phyloP scores from a whole-genome alignment of 2,797 vertebrate species.

The Crocidura indochinensis region DNA sequence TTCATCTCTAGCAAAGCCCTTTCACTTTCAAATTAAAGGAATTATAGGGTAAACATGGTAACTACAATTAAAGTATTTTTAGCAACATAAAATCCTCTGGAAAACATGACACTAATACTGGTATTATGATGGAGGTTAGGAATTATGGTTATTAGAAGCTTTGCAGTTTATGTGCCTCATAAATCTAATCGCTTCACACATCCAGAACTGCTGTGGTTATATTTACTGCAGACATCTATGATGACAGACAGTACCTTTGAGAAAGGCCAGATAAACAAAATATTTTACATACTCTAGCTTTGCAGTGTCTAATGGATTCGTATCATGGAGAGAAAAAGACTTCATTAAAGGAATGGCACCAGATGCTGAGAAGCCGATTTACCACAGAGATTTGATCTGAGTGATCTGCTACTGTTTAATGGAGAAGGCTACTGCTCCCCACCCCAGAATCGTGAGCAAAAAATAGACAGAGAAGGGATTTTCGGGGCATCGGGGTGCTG shows the following conservation, averaged over 20 bases:
- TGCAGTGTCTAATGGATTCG: slow-evolving; percentile 82
- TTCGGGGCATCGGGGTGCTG: neutral
- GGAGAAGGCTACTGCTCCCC: neutral
- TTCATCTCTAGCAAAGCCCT: neutral
- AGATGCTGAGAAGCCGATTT: slow-evolving; percentile 80
- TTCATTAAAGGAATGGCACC: slow-evolving; percentile 83
- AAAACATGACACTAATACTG: slow-evolving; percentile 82
- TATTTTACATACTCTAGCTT: slow-evolving; percentile 83
- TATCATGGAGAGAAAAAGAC: slow-evolving; percentile 79
- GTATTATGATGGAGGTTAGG: slow-evolving; percentile 75
- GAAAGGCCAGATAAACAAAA: slow-evolving; percentile 83
- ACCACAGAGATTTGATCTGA: slow-evolving; percentile 72
- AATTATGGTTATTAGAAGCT: slow-evolving; percentile 86
- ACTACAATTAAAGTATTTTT: slow-evolving; percentile 77
- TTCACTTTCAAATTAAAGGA: slow-evolving; percentile 79
- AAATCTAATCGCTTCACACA: slow-evolving; percentile 82
- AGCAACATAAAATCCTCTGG: slow-evolving; percentile 77
- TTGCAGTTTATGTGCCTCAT: slow-evolving; percentile 67
- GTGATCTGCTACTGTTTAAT: slow-evolving; percentile 57
- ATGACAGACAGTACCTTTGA: slow-evolving; percentile 85
- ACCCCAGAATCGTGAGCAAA: slow-evolving; percentile 46
- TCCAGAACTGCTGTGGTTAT: slow-evolving; percentile 71
- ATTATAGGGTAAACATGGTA: slow-evolving; percentile 74
- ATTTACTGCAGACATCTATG: slow-evolving; percentile 81
- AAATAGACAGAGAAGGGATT: slow-evolving; percentile 22